Percentiles rank a stretch among this genome's conserved stretches.
These are phyloP conservation scores for Mercenaria mercenaria DNA, from an alignment of 1,140 invertebrate genomes.

Conservation along the genomic window DNA sequence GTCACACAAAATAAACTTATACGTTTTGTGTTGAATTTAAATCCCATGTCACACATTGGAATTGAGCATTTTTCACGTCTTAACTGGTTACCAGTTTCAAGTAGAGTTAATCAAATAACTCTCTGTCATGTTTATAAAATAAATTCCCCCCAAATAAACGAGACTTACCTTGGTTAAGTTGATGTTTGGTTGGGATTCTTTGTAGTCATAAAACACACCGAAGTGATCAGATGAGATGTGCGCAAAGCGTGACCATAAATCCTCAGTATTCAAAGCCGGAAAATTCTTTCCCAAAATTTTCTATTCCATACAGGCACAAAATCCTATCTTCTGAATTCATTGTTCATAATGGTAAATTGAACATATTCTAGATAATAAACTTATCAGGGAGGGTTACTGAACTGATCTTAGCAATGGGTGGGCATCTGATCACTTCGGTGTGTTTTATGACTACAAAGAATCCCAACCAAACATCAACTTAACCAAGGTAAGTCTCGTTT, in stretches of 20 bases:
- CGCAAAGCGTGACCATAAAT: neutral
- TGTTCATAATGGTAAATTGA: neutral
- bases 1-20: too few relatives aligned
- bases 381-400: neutral
- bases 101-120: too few relatives aligned
- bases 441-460: neutral
- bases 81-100: too few relatives aligned
- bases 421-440: neutral
- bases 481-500: conserved; percentile 31
- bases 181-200: conserved; percentile 20
- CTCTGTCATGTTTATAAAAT: too few relatives aligned
- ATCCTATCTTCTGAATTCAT: neutral
- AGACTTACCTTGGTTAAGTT: conserved; percentile 23
- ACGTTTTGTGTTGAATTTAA: too few relatives aligned
- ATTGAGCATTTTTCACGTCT: too few relatives aligned
- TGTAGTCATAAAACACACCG: neutral
- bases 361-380: neutral
- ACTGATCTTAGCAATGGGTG: neutral
- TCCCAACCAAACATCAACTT: conserved; percentile 20
- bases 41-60: too few relatives aligned
- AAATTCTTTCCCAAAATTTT: conserved; percentile 8
- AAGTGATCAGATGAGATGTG: conserved; percentile 8
- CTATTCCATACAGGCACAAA: neutral
- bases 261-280: conserved; percentile 2
- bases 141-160: neutral